These are phyloP conservation scores for Linepithema humile DNA, from an alignment of 1,140 invertebrate species.

Conservation along the genomic window DNA sequence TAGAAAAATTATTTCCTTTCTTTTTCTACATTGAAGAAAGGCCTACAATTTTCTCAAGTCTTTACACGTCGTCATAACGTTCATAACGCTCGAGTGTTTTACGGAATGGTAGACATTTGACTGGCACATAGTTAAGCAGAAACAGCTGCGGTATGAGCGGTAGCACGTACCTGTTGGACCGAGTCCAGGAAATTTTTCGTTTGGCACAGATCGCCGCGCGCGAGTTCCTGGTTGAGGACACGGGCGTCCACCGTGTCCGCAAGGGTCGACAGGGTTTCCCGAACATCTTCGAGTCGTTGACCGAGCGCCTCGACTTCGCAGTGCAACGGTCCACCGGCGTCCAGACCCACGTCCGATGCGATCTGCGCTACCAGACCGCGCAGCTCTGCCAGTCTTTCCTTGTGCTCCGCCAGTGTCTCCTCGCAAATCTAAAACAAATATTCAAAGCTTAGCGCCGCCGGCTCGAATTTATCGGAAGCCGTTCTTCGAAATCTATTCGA, in stretches of 20 bases:
- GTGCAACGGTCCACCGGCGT: conserved; percentile 88
- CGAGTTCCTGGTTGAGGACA: conserved; percentile 85
- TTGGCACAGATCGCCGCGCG: conserved; percentile 85
- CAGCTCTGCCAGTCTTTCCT: conserved; percentile 88
- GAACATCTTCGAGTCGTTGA: conserved; percentile 90
- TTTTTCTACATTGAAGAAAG: neutral
- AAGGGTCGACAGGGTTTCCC: conserved; percentile 89
- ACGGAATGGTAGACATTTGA: neutral
- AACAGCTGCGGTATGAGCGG: neutral
- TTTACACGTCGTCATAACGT: neutral
- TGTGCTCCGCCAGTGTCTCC: conserved; percentile 89
- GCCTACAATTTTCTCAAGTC: neutral
- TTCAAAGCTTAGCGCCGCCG: neutral
- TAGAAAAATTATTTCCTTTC: neutral
- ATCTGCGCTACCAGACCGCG: conserved; percentile 91
- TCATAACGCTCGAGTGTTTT: neutral
- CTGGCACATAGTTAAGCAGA: neutral
- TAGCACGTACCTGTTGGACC: conserved; percentile 86
- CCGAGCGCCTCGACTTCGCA: conserved; percentile 92
- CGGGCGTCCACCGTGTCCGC: conserved; percentile 90
- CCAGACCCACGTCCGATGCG: conserved; percentile 90
- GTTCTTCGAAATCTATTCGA: neutral
- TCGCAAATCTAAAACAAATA: conserved; percentile 87
- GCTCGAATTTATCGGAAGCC: neutral
- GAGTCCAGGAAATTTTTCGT: conserved; percentile 87